Evolutionary conservation across 2,888 invertebrate genomes (phyloP).

Genomic region (Stenotaenia linearis): DNA sequence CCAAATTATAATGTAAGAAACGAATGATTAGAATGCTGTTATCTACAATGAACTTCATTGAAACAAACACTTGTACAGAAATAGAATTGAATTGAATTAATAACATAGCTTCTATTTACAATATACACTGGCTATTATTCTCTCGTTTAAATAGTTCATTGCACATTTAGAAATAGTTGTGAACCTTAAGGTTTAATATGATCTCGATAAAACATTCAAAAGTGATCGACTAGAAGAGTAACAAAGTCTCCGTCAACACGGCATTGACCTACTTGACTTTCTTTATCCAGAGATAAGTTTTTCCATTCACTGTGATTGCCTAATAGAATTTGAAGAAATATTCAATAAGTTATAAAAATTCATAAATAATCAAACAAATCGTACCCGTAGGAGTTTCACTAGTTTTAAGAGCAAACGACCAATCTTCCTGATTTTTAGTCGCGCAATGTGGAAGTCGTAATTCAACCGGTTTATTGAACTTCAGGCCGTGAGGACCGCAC

Average conservation of each 20-base stretch:
- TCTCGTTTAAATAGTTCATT: neutral
- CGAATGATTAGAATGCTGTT: neutral
- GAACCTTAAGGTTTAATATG: neutral
- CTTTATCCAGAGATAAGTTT: conserved; percentile 72
- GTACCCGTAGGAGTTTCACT: conserved; percentile 42
- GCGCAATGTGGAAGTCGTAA: conserved; percentile 73
- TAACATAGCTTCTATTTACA: neutral
- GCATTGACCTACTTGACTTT: conserved; percentile 64
- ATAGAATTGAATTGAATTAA: neutral
- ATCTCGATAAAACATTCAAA: conserved; percentile 51
- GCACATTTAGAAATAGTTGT: neutral
- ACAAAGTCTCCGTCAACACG: conserved; percentile 74
- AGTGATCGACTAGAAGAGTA: conserved; percentile 86
- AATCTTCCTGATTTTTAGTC: conserved; percentile 49
- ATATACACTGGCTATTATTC: neutral
- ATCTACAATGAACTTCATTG: neutral
- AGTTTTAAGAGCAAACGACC: conserved; percentile 52
- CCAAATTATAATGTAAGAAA: neutral
- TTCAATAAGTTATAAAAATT: neutral
- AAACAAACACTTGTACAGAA: neutral
- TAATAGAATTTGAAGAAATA: conserved; percentile 38
- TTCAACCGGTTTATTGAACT: conserved; percentile 82
- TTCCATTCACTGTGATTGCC: conserved; percentile 60
- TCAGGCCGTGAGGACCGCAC: conserved; percentile 90
- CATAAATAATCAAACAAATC: too few species aligned